Evolutionary conservation across 2,797 vertebrate genomes (phyloP), one percentile per base, ranked within the genome.

Genomic region (Heterohyrax brucei): DNA sequence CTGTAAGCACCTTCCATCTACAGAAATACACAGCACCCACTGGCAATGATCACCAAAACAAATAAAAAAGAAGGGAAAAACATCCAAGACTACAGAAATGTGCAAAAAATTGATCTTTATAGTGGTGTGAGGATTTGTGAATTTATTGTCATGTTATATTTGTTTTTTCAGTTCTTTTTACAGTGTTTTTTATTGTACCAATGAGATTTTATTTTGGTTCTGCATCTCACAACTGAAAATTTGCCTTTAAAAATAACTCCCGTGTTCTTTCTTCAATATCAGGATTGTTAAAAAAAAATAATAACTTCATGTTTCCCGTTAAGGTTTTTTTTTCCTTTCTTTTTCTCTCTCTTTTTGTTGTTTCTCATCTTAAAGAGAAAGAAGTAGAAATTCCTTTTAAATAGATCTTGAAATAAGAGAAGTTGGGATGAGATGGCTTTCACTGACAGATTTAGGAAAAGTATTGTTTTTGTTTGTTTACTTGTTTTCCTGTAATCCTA

Each of bases 281-380:
- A 73, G 72, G 80, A 70, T 79, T 7, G 89, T 84, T 81, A 66
- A 77, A 73, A 85, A 73, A 85, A 88, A 18, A 61, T 5, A 14
- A 68, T 0, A 62, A 87, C 19, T 95, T 83, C 75, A 19, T 39
- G 33, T 70, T 93, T 75, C 48, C 87, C 78, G 33, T 24, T n/a
- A n/a, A 33, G n/a, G 80, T 82, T 28, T 12, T 75, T 61, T 24
- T 48, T 39, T 39, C 39, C 39, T 39, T 39, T 39, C 39, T 39
- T 39, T 39, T 39, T 39, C 39, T 39, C 39, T 39, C 39, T 39
- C 39, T 39, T 28, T 59, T 76, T 85, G 18, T 66, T 95, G 28
- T 82, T 84, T 88, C n/a, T 94, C 9, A 76, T 8, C 19, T 18
- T 19, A 50, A 77, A 76, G 64, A 46, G 8, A 64, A 87, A 44